These are phyloP conservation scores for Trissolcus japonicus DNA, from an alignment of 2,888 invertebrate species.

Conservation along the genomic window DNA sequence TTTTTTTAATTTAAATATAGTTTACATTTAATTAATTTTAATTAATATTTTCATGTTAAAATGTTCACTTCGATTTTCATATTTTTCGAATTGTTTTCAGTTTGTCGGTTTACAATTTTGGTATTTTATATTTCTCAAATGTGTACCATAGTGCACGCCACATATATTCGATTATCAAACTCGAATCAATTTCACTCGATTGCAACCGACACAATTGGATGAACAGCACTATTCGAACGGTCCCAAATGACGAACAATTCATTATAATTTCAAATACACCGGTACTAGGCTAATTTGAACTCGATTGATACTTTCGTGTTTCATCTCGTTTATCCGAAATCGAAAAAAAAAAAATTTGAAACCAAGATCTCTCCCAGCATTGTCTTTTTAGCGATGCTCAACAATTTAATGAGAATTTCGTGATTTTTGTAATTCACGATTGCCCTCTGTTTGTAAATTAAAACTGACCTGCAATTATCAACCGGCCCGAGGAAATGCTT, in stretches of 20 bases:
- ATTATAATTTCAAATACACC: conserved; percentile 21
- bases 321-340: too few relatives aligned
- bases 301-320: conserved; percentile 5
- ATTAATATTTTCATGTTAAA: too few relatives aligned
- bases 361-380: neutral
- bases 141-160: too few relatives aligned
- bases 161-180: too few relatives aligned
- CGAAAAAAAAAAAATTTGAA: neutral
- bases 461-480: too few relatives aligned
- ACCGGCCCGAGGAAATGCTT: neutral
- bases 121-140: too few relatives aligned
- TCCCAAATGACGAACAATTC: conserved; percentile 5
- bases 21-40: too few relatives aligned
- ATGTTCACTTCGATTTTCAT: too few relatives aligned
- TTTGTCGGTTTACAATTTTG: too few relatives aligned
- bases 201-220: conserved; percentile 3
- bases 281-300: neutral
- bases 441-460: too few relatives aligned
- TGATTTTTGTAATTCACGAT: conserved; percentile 22
- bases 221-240: neutral
- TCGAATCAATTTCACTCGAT: neutral
- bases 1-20: too few relatives aligned
- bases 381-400: conserved; percentile 9
- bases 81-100: too few relatives aligned
- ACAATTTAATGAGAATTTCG: conserved; percentile 19